Evolutionary conservation across 2,888 invertebrate genomes (phyloP), one percentile per base, ranked within the genome.

Genomic region (Deroplatys truncata): DNA sequence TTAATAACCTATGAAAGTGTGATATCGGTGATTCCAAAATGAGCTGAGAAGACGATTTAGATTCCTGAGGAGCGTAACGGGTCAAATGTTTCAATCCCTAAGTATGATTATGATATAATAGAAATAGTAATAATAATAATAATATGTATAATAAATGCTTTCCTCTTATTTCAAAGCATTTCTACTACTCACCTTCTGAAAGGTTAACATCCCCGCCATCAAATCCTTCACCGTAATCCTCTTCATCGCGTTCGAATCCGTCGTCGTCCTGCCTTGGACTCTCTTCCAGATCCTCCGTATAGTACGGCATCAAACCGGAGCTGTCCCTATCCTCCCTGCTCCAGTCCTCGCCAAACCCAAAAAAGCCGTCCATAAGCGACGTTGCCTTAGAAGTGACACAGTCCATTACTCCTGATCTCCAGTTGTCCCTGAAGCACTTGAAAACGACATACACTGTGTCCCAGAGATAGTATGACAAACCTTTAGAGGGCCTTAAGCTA

Each of bases 141-240:
- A 31, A 31, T 31, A 31, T 31, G 9, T 8, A 43, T 13, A 43
- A 13, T 13, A 43, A 31, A 43, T 43, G 43, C 1, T 43, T 10
- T 43, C 35, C 43, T 13, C 1, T 35, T 2, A 43, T 10, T 43
- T 43, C 0, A 13, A 43, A 43, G n/a, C 7, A 43, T 43, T 31
- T 31, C 8, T 35, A 35, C 1, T 13, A 29, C 35, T 82, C 56
- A 82, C 86, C 84, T 83, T 84, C 87, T 28, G 28, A 72, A 72
- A 72, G 56, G 4, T 72, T 72, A 9, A n/a, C 82, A 25, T 87
- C 86, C 15, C 84, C 84, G 9, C 82, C 89, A 2, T 85, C 84
- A 85, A 89, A 85, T 13, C 84, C 88, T 15, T 89, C 90, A 35
- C 87, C 89, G 35, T 88, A 85, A 20, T 88, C 89, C 3, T 83